These are phyloP conservation scores for Pterostichus niger DNA, from an alignment of 2,888 invertebrate genomes.

Conservation along the genomic window DNA sequence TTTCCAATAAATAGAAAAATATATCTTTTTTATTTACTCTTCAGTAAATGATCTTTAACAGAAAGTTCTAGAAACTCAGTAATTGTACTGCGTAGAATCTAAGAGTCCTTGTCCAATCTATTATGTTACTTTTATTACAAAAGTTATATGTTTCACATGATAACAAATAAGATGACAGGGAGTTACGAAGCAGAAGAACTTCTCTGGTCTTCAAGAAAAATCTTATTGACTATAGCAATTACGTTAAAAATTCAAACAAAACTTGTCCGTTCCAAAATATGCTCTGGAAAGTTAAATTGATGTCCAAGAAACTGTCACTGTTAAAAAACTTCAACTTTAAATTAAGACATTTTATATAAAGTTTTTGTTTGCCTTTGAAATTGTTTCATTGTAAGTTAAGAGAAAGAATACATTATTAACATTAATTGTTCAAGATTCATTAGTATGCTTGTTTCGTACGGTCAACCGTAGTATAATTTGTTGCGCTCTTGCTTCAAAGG, in stretches of 20 bases:
- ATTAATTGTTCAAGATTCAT: too few relatives aligned
- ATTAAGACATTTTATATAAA: background rate
- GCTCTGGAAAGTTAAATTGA: conserved; percentile 30
- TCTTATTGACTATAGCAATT: conserved; percentile 26
- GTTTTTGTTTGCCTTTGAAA: too few relatives aligned
- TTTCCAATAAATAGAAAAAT: background rate
- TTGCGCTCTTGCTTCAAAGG: too few relatives aligned
- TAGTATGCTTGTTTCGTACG: too few relatives aligned
- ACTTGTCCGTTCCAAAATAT: background rate
- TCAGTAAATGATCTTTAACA: background rate
- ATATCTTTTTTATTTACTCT: background rate
- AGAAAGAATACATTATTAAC: too few relatives aligned
- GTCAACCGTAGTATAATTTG: too few relatives aligned
- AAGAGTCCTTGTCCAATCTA: too few relatives aligned
- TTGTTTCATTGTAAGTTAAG: too few relatives aligned
- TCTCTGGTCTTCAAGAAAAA: background rate
- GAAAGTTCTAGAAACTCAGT: background rate
- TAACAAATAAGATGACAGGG: too few relatives aligned
- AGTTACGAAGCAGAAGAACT: too few relatives aligned
- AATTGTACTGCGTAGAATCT: background rate
- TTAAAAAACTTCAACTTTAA: conserved; percentile 4
- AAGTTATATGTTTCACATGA: too few relatives aligned
- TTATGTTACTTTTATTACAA: too few relatives aligned
- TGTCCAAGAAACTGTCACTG: conserved; percentile 19
- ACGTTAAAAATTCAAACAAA: conserved; percentile 43